Conservation (phyloP, 1,140 invertebrate species). For the Cryptotermes secundus region DNA sequence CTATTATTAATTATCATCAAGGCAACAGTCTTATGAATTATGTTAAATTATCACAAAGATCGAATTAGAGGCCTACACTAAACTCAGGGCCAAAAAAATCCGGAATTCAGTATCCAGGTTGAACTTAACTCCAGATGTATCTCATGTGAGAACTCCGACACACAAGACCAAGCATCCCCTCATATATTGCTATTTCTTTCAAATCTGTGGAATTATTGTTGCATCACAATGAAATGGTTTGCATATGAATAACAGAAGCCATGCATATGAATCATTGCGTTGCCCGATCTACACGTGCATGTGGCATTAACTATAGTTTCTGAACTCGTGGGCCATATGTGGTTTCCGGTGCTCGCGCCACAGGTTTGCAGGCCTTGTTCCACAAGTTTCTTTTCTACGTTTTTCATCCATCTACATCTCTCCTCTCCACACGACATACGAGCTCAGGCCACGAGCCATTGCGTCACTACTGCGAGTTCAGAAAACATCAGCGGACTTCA, state of each 20-base stretch:
- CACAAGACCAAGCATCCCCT: not conserved
- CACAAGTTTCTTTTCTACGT: not conserved
- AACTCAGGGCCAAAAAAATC: no score
- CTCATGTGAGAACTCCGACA: not conserved
- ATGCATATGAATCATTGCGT: not conserved
- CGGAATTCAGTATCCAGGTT: no score
- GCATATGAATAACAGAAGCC: conserved; percentile 7
- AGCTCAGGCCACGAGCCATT: not conserved
- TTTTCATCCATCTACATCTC: not conserved
- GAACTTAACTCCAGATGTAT: not conserved
- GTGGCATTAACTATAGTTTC: not conserved
- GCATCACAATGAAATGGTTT: not conserved
- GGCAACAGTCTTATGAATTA: no score
- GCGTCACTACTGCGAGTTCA: not conserved
- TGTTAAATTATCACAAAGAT: no score
- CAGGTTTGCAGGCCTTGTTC: conserved; percentile 8
- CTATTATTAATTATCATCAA: no score
- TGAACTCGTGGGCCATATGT: conserved; percentile 1
- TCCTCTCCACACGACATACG: not conserved
- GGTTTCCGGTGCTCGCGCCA: conserved; percentile 11
- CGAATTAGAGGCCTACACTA: no score
- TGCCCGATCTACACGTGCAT: not conserved
- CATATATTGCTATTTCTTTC: not conserved
- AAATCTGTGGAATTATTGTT: conserved; percentile 1
- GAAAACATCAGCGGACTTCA: conserved; percentile 1